phyloP scores from a whole-genome alignment of 1,140 invertebrate genomes.

The Dinoponera quadriceps region DNA sequence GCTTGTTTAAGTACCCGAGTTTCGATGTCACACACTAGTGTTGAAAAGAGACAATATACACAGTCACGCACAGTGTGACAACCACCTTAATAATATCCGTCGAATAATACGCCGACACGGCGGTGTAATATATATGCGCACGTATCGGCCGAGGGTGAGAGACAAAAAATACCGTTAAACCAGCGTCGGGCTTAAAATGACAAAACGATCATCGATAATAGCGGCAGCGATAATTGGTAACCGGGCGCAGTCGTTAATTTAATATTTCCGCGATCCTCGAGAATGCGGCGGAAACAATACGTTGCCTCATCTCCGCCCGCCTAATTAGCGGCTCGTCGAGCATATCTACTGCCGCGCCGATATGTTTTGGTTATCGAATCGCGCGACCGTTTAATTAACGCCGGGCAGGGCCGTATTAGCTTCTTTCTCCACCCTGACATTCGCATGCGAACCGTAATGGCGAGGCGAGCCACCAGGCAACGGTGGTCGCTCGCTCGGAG shows the following conservation, averaged over 20 bases:
- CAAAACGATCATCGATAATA: neutral
- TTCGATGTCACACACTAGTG: no score
- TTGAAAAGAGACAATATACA: no score
- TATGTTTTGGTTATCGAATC: constrained; percentile 25
- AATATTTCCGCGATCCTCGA: neutral
- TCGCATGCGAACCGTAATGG: neutral
- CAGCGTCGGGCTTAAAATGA: neutral
- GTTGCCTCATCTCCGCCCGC: neutral
- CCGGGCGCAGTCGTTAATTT: constrained; percentile 8
- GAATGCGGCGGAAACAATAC: constrained; percentile 26
- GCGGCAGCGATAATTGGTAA: constrained; percentile 3
- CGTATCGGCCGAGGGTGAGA: neutral
- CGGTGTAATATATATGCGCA: no score
- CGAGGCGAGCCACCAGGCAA: neutral
- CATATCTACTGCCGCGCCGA: neutral
- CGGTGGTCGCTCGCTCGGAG: constrained; percentile 5
- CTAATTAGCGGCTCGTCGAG: constrained; percentile 27
- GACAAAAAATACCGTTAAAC: neutral
- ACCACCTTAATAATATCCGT: no score
- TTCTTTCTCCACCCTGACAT: constrained; percentile 17
- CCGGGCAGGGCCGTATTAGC: neutral
- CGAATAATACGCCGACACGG: no score
- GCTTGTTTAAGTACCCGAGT: no score
- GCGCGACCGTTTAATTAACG: constrained; percentile 38
- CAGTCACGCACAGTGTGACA: no score